Percentiles rank a stretch among this genome's conserved stretches.
phyloP scores from a whole-genome alignment of 2,113 vertebrate genomes.

The Elanoides forficatus region DNA sequence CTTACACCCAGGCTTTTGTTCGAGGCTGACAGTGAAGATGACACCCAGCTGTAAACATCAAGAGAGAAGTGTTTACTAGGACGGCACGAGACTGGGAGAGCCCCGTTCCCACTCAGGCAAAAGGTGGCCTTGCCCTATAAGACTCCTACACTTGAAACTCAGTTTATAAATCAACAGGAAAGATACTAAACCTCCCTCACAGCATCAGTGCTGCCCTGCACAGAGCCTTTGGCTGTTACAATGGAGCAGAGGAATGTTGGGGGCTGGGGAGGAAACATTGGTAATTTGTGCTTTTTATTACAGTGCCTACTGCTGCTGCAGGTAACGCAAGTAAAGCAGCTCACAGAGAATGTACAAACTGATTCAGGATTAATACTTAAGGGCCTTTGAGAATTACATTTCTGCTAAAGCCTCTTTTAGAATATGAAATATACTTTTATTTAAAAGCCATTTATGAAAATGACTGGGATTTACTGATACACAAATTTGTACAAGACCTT shows the following conservation, averaged over 20 bases:
- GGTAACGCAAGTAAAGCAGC: not conserved
- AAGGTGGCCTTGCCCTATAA: not conserved
- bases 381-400: not conserved
- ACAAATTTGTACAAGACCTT: not conserved
- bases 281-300: not conserved
- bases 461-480: not conserved
- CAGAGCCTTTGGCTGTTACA: not conserved
- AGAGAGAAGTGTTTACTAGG: not conserved
- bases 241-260: not conserved
- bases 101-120: not conserved
- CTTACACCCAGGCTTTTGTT: not conserved
- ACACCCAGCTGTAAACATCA: not conserved
- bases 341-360: not conserved
- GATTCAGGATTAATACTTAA: not conserved
- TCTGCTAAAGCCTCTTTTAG: not conserved
- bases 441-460: not conserved
- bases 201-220: not conserved
- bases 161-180: not conserved
- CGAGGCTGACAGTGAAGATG: not conserved
- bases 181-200: not conserved
- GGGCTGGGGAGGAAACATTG: accelerated
- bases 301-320: not conserved
- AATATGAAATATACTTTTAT: not conserved
- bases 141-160: not conserved
- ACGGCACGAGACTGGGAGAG: accelerated